Evolutionary conservation across 2,113 vertebrate genomes (phyloP), one percentile per base, ranked within the genome.

Genomic region (Chelonoidis abingdonii): DNA sequence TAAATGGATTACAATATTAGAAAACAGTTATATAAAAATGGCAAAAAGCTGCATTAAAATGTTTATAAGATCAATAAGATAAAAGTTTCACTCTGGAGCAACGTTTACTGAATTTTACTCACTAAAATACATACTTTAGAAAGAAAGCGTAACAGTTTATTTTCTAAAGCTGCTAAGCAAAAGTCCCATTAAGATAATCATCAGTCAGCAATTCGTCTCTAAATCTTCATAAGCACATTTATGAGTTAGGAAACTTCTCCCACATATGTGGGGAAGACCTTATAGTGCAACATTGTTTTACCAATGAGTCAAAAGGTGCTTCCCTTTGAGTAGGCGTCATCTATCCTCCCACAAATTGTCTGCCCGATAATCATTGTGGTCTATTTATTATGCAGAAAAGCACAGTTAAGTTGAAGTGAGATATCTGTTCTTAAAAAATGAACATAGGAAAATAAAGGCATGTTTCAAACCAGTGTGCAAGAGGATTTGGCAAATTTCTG

Each of bases 221-320:
- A 29, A 13, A 50, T 79, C 86, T 91, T 83, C 87, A 92, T 35
- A 94, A 25, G 41, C 11, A 21, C 44, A 88, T 85, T 90, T 92
- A 75, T 84, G 87, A 97, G 91, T 97, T 75, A 87, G 91, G 96
- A 98, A 98, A 98, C 95, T 94, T 98, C 97, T 98, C 97, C 96
- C 96, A 98, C 95, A 96, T 94, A 97, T 88, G 96, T 6, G 96
- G 86, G 84, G 96, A 97, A 98, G 95, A 96, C 94, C 94, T 96
- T 83, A 59, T 86, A 85, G 52, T 59, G 80, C 84, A 57, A 92
- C 62, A 78, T 14, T 31, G 44, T 69, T 88, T 93, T 96, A 95
- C 91, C 80, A 92, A 87, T 97, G 96, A 98, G 93, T 97, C 96
- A 97, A 89, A 95, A 82, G 84, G 93, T 97, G 89, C 76, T 98